phyloP scores from a whole-genome alignment of 2,888 invertebrate genomes.

The Drosophila rubida region DNA sequence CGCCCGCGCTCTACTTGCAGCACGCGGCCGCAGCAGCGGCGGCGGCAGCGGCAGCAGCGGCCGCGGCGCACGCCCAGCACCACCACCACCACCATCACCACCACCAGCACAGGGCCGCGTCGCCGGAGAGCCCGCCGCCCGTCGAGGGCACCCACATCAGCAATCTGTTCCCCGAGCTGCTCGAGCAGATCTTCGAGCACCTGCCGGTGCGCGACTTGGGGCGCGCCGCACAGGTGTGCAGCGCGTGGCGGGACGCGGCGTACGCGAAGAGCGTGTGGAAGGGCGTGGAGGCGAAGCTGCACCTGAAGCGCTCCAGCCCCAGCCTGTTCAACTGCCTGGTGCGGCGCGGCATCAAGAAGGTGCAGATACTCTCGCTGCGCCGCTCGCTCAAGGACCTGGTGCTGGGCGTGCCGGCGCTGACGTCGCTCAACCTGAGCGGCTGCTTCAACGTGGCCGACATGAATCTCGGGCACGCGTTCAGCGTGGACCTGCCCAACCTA shows the following conservation, averaged over 20 bases:
- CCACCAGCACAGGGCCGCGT: conserved; percentile 80
- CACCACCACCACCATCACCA: conserved; percentile 83
- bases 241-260: conserved; percentile 95
- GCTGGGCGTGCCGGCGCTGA: conserved; percentile 93
- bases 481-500: conserved; percentile 90
- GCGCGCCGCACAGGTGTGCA: conserved; percentile 94
- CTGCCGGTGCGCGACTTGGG: conserved; percentile 95
- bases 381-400: conserved; percentile 94
- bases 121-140: conserved; percentile 85
- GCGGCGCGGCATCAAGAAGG: conserved; percentile 93
- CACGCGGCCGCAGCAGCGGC: conserved; percentile 79
- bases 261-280: conserved; percentile 97
- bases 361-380: conserved; percentile 94
- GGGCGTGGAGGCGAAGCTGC: conserved; percentile 95
- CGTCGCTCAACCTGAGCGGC: conserved; percentile 95
- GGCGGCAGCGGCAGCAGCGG: conserved; percentile 79
- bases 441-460: conserved; percentile 97
- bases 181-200: conserved; percentile 96
- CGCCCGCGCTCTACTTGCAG: conserved; percentile 81
- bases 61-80: conserved; percentile 76
- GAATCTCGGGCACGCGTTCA: conserved; percentile 93
- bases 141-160: conserved; percentile 91
- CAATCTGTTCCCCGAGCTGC: conserved; percentile 95
- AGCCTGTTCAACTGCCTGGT: conserved; percentile 94
- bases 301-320: conserved; percentile 92